Base-by-base conservation (phyloP, 2,888 invertebrate genomes). In the Lithophane semibrunnea region DNA sequence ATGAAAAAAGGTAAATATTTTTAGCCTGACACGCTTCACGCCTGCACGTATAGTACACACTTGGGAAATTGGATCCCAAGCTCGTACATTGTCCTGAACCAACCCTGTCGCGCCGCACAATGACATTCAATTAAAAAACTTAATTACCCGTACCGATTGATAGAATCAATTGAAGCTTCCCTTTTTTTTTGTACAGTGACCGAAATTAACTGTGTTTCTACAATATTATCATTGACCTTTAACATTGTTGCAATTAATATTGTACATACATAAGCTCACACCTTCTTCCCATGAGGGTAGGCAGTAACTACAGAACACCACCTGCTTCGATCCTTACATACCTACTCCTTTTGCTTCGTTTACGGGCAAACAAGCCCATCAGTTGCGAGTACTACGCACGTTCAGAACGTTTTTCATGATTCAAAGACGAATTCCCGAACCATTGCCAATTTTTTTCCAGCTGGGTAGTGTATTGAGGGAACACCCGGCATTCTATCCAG, bases 71-170 rank as follows among this genome's bases (percentile, higher is more conserved):
- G 83, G 70, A 77, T 75, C 73, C 65, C 60, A 21, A 67, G 60
- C 69, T 73, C 83, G 61, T 60, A 71, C 75, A 78, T 84, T 84
- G 85, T 84, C 68, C 73, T 52, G 54, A 37, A 18, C 52, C 65
- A n/a, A 65, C 63, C 49, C 58, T 69, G 56, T 58, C 47, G 66
- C 47, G 49, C 65, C 65, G 72, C 73, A 86, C 85, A 82, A 82
- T 69, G 75, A 72, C 79, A 65, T 85, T 85, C 77, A 85, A 85
- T 85, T 85, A 85, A 61, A 77, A 65, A 44, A 68, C 66, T 76
- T 79, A 77, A 85, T 86, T 82, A 85, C 73, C 61, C 77, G 86
- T 74, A 63, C 52, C 71, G 54, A 79, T 75, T 85, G 85, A 82
- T 79, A 77, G 64, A 67, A 70, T 66, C 44, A 37, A 84, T 37